Evolutionary conservation across 2,113 vertebrate genomes (phyloP).

Genomic region (Alexandromys fortis): DNA sequence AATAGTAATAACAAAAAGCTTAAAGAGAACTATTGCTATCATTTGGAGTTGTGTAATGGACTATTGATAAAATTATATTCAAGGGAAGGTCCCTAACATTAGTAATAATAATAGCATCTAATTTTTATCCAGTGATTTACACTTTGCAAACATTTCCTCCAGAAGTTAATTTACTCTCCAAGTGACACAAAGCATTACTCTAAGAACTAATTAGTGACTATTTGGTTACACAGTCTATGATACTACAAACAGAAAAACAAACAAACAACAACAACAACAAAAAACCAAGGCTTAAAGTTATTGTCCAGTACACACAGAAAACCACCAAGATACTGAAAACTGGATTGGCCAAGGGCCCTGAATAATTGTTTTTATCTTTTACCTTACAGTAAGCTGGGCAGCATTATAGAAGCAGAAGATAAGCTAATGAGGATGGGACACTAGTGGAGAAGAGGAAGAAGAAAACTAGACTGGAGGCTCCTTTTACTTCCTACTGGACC

Average conservation of each 20-base stretch:
- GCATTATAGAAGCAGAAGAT: neutral
- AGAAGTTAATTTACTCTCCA: neutral
- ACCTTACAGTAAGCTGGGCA: neutral
- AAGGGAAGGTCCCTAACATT: neutral
- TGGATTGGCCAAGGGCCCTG: neutral
- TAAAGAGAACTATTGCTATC: neutral
- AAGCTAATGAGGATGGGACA: neutral
- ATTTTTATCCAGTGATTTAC: neutral
- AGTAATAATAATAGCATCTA: neutral
- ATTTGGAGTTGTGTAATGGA: neutral
- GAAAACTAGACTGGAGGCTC: neutral
- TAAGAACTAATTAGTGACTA: neutral
- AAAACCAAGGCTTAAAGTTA: neutral
- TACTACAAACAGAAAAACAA: neutral
- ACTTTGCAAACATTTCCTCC: conserved; percentile 18
- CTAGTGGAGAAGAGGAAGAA: neutral
- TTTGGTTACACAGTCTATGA: neutral
- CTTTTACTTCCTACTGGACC: neutral
- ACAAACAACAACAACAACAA: neutral
- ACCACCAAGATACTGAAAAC: neutral
- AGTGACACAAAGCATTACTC: neutral
- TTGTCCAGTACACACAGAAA: neutral
- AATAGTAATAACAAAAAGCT: neutral
- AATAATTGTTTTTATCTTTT: neutral
- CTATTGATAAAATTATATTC: neutral